phyloP scores from a whole-genome alignment of 2,888 invertebrate species.

The Epistrophe grossulariae region DNA sequence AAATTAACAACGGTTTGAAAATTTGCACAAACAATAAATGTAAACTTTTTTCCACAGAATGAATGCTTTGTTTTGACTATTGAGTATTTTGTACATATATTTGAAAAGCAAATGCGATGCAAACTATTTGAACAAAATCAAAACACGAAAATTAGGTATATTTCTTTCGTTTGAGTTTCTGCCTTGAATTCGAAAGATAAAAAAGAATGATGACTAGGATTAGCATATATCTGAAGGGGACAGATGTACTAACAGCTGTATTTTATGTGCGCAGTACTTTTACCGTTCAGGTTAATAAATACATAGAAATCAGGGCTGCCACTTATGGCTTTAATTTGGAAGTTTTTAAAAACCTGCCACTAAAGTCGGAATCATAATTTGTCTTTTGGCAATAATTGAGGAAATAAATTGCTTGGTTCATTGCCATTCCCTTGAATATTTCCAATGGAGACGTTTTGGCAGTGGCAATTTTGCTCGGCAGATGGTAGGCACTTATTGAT shows the following conservation, averaged over 20 bases:
- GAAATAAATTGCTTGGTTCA: no score
- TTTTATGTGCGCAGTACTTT: slow-evolving; percentile 24
- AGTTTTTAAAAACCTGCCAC: no score
- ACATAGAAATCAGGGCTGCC: not conserved
- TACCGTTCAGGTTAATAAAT: slow-evolving; percentile 7
- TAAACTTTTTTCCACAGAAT: not conserved
- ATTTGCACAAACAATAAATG: not conserved
- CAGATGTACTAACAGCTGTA: slow-evolving; percentile 22
- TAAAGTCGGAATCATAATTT: no score
- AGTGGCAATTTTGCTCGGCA: no score
- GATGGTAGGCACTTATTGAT: no score
- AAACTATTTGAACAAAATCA: slow-evolving; percentile 51
- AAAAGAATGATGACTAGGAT: slow-evolving; percentile 43
- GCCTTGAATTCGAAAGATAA: slow-evolving; percentile 43
- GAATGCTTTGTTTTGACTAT: not conserved
- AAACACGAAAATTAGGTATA: slow-evolving; percentile 33
- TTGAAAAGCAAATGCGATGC: not conserved
- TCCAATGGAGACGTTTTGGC: no score
- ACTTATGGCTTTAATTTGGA: not conserved
- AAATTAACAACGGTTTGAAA: not conserved
- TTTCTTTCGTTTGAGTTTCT: not conserved
- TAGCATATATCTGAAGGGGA: slow-evolving; percentile 54
- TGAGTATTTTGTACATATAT: not conserved
- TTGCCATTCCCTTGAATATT: no score
- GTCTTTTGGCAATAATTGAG: no score